Base-by-base conservation (phyloP, 92 coral and sea anemone species). In the Hydrozoanthus gracilis region DNA sequence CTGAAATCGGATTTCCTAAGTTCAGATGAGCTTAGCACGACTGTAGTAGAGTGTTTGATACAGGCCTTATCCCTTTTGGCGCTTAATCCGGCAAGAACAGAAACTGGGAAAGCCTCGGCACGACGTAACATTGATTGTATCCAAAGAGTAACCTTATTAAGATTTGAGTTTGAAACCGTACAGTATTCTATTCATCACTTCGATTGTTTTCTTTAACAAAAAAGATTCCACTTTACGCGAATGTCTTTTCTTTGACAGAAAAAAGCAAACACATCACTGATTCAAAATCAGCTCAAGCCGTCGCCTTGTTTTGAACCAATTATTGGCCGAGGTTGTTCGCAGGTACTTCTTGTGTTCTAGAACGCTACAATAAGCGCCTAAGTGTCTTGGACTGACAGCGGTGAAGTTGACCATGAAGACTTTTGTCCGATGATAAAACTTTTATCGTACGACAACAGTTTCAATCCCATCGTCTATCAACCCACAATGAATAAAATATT, bases 401-500 rank as follows among this genome's bases (percentile, higher is more conserved):
- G 69, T 6, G 56, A 13, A 18, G 60, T 78, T 60, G 54, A 60
- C 54, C 83, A 47, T 56, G 51, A 78, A 78, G 69, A 52, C 83
- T 62, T 78, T 78, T 78, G 83, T 78, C 69, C 83, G 67, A 78
- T 78, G 83, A 78, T 78, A 56, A 78, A 78, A 56, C 0, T 78
- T 78, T 78, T 11, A 78, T 78, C 79, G 39, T 58, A 47, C 35
- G 3, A 3, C 69, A 44, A 9, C 39, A 17, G 39, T 16, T 75
- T 51, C 39, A 27, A 27, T 7, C 60, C 50, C 7, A 9, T 50
- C 44, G 79, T 9, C 64, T 8, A 51, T 77, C 60, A 11, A 68
- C 56, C 56, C 50, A 77, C 51, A 20, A 77, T 78, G 83, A 78
- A 78, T 78, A 78, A 78, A 78, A 78, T 78, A 78, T 78, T 55